Conservation (phyloP, 2,888 invertebrate species). For the Leptogaster cylindrica region DNA sequence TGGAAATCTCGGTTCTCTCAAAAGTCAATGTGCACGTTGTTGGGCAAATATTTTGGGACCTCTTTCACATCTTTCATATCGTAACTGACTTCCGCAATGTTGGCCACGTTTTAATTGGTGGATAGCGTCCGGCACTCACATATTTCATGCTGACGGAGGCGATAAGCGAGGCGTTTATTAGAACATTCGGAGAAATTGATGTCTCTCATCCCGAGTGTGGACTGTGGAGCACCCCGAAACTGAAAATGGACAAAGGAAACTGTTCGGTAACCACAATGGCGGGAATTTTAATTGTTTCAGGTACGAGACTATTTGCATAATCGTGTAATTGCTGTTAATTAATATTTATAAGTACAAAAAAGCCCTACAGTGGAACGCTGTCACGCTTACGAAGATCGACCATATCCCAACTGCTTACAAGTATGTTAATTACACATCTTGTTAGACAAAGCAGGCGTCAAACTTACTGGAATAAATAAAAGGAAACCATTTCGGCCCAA, state of each 20-base stretch:
- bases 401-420: no score
- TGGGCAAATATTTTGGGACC: constrained; percentile 15
- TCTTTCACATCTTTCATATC: not conserved
- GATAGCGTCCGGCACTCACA: constrained; percentile 12
- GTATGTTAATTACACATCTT: no score
- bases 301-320: constrained; percentile 27
- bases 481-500: no score
- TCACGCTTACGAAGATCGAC: no score
- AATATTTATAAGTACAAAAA: constrained; percentile 3
- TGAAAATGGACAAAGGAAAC: constrained; percentile 23
- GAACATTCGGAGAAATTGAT: constrained; percentile 19
- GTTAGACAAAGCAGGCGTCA: no score
- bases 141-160: constrained; percentile 8
- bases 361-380: not conserved
- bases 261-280: constrained; percentile 4
- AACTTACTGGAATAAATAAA: no score
- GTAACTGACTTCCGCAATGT: not conserved
- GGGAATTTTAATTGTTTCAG: constrained; percentile 20
- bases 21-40: not conserved
- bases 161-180: constrained; percentile 25
- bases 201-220: constrained; percentile 12
- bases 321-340: constrained; percentile 10
- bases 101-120: constrained; percentile 8
- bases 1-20: constrained; percentile 1
- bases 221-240: not conserved